Conservation (phyloP, 2,888 invertebrate genomes). For the Teleiodes luculella region DNA sequence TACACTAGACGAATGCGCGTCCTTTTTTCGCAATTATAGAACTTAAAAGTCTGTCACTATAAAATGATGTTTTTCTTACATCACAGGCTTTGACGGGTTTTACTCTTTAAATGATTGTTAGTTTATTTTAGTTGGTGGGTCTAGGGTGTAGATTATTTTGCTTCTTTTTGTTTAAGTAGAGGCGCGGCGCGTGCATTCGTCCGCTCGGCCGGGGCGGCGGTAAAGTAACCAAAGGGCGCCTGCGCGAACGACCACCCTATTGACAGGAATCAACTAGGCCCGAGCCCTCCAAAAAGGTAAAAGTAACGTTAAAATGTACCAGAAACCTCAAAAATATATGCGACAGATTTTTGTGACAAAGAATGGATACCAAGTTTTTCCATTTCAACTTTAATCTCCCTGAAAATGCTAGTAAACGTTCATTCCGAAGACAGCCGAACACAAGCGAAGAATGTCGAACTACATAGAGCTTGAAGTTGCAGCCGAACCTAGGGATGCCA, state of each 20-base stretch:
- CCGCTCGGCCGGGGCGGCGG: slow-evolving; percentile 50
- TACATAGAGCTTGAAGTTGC: slow-evolving; percentile 46
- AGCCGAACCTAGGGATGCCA: no score
- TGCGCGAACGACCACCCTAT: slow-evolving; percentile 58
- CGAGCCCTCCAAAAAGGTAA: background rate
- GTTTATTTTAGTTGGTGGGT: background rate
- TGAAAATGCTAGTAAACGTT: no score
- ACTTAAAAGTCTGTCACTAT: background rate
- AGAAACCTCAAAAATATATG: no score
- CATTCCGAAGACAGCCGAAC: slow-evolving; percentile 29
- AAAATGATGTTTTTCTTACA: background rate
- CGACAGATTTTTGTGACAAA: no score
- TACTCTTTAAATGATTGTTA: background rate
- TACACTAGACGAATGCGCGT: background rate
- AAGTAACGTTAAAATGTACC: background rate
- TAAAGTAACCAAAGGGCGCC: slow-evolving; percentile 50
- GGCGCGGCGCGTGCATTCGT: slow-evolving; percentile 43
- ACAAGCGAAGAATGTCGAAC: slow-evolving; percentile 30
- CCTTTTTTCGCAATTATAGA: background rate
- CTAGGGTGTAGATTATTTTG: slow-evolving; percentile 22
- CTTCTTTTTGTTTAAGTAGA: slow-evolving; percentile 27
- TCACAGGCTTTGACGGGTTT: background rate
- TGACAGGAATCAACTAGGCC: slow-evolving; percentile 40
- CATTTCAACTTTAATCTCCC: no score
- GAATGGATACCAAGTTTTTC: no score